Conservation (phyloP, 2,888 invertebrate species). For the Drosophila colorata region DNA sequence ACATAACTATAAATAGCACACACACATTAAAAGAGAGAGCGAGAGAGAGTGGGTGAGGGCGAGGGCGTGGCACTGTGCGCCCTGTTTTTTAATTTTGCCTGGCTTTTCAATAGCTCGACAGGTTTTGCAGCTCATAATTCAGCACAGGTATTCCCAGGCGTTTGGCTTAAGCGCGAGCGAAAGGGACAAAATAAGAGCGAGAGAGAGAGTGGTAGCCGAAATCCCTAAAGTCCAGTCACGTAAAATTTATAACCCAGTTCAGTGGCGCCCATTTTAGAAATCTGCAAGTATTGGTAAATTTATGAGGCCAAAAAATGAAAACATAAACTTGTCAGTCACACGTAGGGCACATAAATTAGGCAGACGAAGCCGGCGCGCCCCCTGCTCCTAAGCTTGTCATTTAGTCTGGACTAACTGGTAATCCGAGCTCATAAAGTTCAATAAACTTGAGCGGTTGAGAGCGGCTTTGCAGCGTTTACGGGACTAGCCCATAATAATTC, state of each 20-base stretch:
- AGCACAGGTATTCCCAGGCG: conserved; percentile 12
- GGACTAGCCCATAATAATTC: conserved; percentile 47
- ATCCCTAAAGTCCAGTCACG: conserved; percentile 48
- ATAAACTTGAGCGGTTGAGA: conserved; percentile 48
- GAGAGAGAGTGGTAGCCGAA: neutral
- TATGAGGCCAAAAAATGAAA: conserved; percentile 53
- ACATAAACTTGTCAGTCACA: conserved; percentile 78
- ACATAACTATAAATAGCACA: conserved; percentile 68
- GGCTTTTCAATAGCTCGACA: conserved; percentile 49
- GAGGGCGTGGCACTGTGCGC: conserved; percentile 20
- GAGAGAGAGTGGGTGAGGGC: conserved; percentile 1
- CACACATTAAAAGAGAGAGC: conserved; percentile 1
- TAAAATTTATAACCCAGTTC: conserved; percentile 58
- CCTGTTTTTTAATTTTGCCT: conserved; percentile 42
- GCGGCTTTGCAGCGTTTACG: conserved; percentile 24
- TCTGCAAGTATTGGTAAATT: conserved; percentile 54
- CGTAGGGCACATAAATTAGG: conserved; percentile 66
- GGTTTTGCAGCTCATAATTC: conserved; percentile 36
- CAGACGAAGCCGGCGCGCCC: neutral
- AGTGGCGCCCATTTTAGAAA: conserved; percentile 53
- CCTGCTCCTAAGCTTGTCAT: conserved; percentile 17
- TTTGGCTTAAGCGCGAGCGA: neutral
- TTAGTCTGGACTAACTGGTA: conserved; percentile 28
- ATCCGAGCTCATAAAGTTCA: conserved; percentile 74
- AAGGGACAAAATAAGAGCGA: neutral